Percentiles rank a stretch among this genome's conserved stretches.
These are phyloP conservation scores for Drusus annulatus DNA, from an alignment of 1,140 invertebrate genomes.

Conservation along the genomic window DNA sequence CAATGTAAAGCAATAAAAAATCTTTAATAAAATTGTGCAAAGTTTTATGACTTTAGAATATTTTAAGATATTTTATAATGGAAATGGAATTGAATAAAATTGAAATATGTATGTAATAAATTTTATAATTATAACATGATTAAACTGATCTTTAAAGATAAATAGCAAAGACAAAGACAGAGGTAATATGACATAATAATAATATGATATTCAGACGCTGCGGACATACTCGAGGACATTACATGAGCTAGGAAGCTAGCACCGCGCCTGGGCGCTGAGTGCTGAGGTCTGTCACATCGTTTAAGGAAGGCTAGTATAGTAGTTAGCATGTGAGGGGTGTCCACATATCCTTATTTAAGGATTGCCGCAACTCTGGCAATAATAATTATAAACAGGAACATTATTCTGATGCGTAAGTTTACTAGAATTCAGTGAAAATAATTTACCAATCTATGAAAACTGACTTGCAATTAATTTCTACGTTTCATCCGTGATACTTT, in stretches of 20 bases:
- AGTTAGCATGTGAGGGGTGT: no score
- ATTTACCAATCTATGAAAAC: conserved; percentile 31
- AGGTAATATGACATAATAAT: conserved; percentile 23
- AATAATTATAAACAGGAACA: conserved; percentile 52
- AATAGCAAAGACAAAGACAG: conserved; percentile 49
- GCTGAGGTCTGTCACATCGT: no score
- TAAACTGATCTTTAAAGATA: conserved; percentile 52
- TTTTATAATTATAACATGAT: conserved; percentile 56
- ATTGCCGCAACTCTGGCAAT: not conserved
- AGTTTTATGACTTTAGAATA: conserved; percentile 56
- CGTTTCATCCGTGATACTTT: conserved; percentile 39
- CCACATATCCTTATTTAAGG: no score
- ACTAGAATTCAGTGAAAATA: conserved; percentile 23
- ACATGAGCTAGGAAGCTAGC: no score
- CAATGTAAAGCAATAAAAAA: conserved; percentile 47
- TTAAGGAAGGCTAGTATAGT: no score
- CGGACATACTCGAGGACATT: not conserved
- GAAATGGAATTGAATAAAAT: conserved; percentile 57
- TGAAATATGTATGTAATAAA: conserved; percentile 53
- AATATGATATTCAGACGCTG: no score
- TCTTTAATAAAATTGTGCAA: conserved; percentile 56
- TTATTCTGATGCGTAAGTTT: conserved; percentile 52
- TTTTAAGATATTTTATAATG: conserved; percentile 57
- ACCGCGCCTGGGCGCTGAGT: no score
- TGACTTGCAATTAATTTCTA: conserved; percentile 44